Conservation (phyloP, 2,888 invertebrate species). For the Drosophila yooni region DNA sequence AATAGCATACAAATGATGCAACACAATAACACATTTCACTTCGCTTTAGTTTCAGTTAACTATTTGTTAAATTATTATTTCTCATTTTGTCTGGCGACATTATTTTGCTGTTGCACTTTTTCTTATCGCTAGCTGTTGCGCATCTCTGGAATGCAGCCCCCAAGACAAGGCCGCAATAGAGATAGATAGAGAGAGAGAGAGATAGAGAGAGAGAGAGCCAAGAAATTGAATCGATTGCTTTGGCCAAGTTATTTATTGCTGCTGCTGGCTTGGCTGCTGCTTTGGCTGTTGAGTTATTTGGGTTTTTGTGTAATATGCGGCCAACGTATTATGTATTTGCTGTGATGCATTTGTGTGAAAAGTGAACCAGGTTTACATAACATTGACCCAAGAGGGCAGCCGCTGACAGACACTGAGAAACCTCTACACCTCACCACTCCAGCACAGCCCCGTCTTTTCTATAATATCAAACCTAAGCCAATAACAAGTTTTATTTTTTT, state of each 20-base stretch:
- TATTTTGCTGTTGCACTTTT: constrained; percentile 54
- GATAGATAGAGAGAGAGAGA: not conserved
- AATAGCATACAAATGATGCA: constrained; percentile 43
- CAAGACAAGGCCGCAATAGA: constrained; percentile 29
- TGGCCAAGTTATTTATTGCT: constrained; percentile 65
- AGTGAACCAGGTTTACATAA: constrained; percentile 81
- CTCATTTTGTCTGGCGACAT: constrained; percentile 43
- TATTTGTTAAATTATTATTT: constrained; percentile 36
- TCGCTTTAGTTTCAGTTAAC: constrained; percentile 19
- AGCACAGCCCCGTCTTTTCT: not conserved
- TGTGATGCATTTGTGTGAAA: constrained; percentile 68
- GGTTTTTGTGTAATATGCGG: constrained; percentile 77
- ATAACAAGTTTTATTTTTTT: constrained; percentile 69
- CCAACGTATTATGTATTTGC: constrained; percentile 65
- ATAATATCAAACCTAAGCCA: constrained; percentile 63
- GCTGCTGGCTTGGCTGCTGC: constrained; percentile 41
- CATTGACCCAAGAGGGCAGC: constrained; percentile 72
- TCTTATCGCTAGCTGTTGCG: constrained; percentile 67
- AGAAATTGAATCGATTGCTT: constrained; percentile 76
- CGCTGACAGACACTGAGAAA: constrained; percentile 29
- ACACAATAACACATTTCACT: constrained; percentile 47
- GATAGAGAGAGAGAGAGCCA: constrained; percentile 15
- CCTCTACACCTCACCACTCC: not conserved
- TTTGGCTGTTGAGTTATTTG: constrained; percentile 70
- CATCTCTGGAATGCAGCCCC: constrained; percentile 73